Percentiles rank a stretch among this genome's conserved stretches.
These are phyloP conservation scores for Motacilla alba DNA, from an alignment of 2,113 vertebrate genomes.

Conservation along the genomic window DNA sequence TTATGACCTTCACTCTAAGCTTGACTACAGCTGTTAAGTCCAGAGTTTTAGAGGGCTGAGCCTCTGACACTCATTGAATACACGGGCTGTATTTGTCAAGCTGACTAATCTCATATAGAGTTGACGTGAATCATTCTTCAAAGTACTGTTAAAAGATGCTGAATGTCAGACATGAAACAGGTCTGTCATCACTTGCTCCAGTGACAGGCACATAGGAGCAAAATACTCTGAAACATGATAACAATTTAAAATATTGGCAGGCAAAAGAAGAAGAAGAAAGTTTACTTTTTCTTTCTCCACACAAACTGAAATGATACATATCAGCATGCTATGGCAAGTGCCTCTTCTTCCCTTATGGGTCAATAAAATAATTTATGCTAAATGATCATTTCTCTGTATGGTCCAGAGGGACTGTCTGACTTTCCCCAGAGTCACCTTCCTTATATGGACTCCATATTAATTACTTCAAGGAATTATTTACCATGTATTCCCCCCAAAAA, in stretches of 20 bases:
- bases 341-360: neutral
- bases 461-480: neutral
- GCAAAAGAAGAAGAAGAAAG: neutral
- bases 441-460: neutral
- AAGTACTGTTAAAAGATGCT: neutral
- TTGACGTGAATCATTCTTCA: slow-evolving; percentile 19
- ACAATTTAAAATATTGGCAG: neutral
- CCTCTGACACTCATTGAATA: neutral
- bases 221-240: neutral
- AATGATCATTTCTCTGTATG: neutral
- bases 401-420: neutral
- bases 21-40: neutral
- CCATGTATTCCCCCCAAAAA: neutral
- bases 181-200: neutral
- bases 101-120: neutral
- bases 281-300: neutral
- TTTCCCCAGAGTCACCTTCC: neutral
- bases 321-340: neutral
- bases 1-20: neutral
- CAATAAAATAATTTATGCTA: neutral
- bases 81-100: neutral
- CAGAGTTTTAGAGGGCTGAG: neutral
- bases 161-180: neutral
- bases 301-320: neutral
- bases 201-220: neutral